Evolutionary conservation across 2,113 vertebrate species (phyloP), one percentile per base, ranked within the genome.

Genomic region (Tor tambroides): DNA sequence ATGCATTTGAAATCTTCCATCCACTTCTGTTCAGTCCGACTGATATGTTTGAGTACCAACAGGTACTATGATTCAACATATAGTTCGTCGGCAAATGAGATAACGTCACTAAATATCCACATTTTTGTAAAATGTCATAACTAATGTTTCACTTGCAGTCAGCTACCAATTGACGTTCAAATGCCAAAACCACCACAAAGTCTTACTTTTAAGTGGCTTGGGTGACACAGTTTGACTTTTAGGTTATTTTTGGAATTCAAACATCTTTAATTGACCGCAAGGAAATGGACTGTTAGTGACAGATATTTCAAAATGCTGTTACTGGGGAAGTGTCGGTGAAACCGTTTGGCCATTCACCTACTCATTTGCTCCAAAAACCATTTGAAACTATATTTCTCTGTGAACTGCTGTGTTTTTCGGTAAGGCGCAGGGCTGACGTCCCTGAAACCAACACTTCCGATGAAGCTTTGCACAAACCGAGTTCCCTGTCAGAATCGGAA

Each of bases 391-490:
- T 54, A 69, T 71, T 83, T 54, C 65, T 84, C 23, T 51, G 63
- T 83, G 41, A 83, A 28, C 59, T 83, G 79, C 32, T 63, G 23
- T 51, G 21, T 51, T 49, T 8, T 41, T 46, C 17, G 2, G 41
- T 86, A 89, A 88, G 51, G 86, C 85, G 91, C 90, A 93, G 92
- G 91, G 91, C 91, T 94, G 87, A 90, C 28, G 26, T 86, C 75
- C 61, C 63, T 85, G 87, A 87, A 87, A 89, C 89, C 85, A 88
- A 92, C 87, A 92, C 87, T 86, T 92, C 86, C 89, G 89, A 76
- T 92, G 69, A 86, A 89, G 91, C 90, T 92, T 92, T 88, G 89
- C 89, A 82, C 88, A 92, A 88, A 78, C 90, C 26, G 30, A 75
- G 75, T 91, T 51, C 54, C 90, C 92, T 91, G 54, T 92, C 89